These are phyloP conservation scores for Ooceraea biroi DNA, from an alignment of 1,140 invertebrate species.

Conservation along the genomic window DNA sequence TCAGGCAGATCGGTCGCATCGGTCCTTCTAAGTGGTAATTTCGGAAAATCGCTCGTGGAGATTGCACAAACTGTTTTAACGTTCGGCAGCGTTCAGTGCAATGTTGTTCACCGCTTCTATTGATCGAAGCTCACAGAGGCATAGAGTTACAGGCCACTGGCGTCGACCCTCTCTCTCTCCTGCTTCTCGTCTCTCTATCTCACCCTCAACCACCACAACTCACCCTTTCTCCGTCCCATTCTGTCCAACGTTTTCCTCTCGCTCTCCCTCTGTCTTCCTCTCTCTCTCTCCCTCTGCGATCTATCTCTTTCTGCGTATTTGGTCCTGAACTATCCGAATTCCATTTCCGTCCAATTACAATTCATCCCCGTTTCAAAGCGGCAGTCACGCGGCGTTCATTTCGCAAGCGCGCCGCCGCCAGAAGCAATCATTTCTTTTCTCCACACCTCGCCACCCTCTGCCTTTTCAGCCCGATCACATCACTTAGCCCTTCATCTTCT, in stretches of 20 bases:
- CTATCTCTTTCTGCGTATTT: constrained; percentile 71
- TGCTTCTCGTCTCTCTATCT: constrained; percentile 53
- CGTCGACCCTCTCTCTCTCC: constrained; percentile 77
- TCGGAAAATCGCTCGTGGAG: constrained; percentile 73
- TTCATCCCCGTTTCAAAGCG: constrained; percentile 81
- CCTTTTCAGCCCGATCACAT: constrained; percentile 25
- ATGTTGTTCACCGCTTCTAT: constrained; percentile 83
- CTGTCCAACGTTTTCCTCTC: not conserved
- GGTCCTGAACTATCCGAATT: constrained; percentile 80
- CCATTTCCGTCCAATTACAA: constrained; percentile 84
- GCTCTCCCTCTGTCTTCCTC: not conserved
- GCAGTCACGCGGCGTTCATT: constrained; percentile 80
- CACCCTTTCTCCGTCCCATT: constrained; percentile 3
- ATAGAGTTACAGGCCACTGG: constrained; percentile 84
- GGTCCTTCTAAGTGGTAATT: constrained; percentile 67
- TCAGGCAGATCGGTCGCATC: constrained; percentile 29
- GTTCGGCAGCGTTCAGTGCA: constrained; percentile 80
- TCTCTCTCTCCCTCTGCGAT: constrained; percentile 15
- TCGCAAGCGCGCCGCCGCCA: constrained; percentile 53
- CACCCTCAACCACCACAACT: not conserved
- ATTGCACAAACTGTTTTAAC: constrained; percentile 79
- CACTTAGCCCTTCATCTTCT: constrained; percentile 8
- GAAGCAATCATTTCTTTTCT: constrained; percentile 75
- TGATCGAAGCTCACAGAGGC: constrained; percentile 84
- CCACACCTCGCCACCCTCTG: constrained; percentile 2